Base-by-base conservation (phyloP, 2,797 vertebrate species). In the Mormyrops attenuatus region DNA sequence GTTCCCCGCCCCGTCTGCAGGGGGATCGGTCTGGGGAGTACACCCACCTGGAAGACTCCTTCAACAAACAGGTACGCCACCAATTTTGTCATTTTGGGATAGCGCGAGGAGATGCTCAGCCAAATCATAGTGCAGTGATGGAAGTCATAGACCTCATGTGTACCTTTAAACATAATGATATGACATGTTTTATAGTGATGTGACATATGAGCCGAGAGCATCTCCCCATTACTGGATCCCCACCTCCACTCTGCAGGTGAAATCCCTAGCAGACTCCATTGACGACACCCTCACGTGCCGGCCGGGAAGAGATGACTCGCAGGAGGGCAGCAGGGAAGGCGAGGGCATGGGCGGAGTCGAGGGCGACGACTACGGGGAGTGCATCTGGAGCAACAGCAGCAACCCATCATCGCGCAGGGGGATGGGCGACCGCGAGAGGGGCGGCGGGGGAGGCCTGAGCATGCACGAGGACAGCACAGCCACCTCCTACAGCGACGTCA, bases 401-500 rank as follows among this genome's bases (percentile, higher is more conserved):
- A 93, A 95, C 91, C 94, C 95, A 0, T 94, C 95, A 57, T 95
- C 95, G 52, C 95, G 95, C 9, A 93, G 95, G 86, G 94, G 95
- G 17, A 91, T 93, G 89, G 95, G 93, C 47, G 94, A 94, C 66
- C 90, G 95, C 88, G 91, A 94, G 92, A 92, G 97, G 92, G 94
- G 94, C 3, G 95, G 96, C 0, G 97, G 96, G 77, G 94, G 95
- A 90, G 96, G 93, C 90, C 95, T 96, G 91, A 97, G 97, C 86
- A 97, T 97, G 95, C 97, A 98, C 0, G 97, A 97, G 1, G 97
- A 99, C 96, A 98, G 97, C 90, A 98, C 97, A 0, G 97, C 97
- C 92, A 98, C 98, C n/a, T 98, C 97, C 0, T 97, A 98, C 96
- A 98, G 97, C 8, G 98, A 98, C 8, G 97, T 98, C 90, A 98